These are phyloP conservation scores for Ibidorhyncha struthersii DNA, from an alignment of 2,113 vertebrate genomes.

Conservation along the genomic window DNA sequence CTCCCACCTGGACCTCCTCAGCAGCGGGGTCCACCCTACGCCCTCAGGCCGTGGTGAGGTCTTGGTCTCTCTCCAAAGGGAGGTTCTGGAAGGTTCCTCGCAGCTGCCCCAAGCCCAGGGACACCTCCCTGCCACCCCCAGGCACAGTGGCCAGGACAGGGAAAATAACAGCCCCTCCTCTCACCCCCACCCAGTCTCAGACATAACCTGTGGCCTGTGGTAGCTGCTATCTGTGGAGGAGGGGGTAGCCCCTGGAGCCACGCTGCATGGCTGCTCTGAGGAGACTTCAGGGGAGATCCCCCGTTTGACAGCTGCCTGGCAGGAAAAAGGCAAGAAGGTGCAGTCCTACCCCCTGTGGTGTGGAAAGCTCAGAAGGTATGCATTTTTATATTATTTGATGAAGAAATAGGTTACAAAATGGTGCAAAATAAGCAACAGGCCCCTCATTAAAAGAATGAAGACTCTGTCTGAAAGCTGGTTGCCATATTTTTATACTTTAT, in stretches of 20 bases:
- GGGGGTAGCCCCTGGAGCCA: accelerated
- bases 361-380: neutral
- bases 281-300: accelerated
- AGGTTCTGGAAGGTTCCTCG: neutral
- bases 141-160: accelerated
- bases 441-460: neutral
- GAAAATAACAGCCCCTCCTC: neutral
- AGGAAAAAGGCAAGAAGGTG: neutral
- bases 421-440: neutral
- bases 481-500: neutral
- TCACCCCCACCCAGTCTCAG: accelerated
- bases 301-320: neutral
- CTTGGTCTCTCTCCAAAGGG: neutral
- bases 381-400: neutral
- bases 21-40: accelerated
- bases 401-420: neutral
- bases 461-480: neutral
- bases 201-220: accelerated
- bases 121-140: neutral
- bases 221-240: neutral
- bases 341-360: neutral
- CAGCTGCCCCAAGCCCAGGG: neutral
- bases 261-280: neutral
- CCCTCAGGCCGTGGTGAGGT: neutral
- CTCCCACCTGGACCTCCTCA: neutral